Base-by-base conservation (phyloP, 2,113 vertebrate genomes). In the Ploceus nigricollis region DNA sequence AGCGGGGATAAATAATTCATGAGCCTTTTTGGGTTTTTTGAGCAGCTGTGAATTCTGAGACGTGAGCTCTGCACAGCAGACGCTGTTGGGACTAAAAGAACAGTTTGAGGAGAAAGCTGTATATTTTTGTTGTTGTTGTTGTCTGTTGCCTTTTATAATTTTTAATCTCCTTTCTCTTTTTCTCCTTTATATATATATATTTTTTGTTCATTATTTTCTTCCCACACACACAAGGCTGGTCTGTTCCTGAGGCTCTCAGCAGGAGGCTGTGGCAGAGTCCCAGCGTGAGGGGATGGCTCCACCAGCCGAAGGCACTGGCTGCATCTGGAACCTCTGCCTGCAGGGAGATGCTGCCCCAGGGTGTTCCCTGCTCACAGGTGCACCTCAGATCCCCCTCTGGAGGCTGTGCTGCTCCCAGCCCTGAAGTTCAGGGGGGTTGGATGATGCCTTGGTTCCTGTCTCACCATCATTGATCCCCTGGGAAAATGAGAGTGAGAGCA, bases 1-100 rank as follows among this genome's bases (percentile, higher is more conserved):
- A 80, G 81, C 1, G 0, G 28, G 57, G 11, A 78, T 97, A 53
- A 97, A 97, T 98, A 96, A 98, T 97, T 96, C 97, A 97, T 95
- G 95, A 96, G 92, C 58, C 53, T 82, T 82, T 75, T 22, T 33
- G 54, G 15, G 37, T 13, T 7, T 33, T 88, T 79, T 3, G 63
- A 95, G 96, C 96, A 89, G 96, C 97, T 65, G 92, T 37, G 90
- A 89, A 79, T 96, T 90, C 82, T 56, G 87, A 97, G 94, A 64
- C 7, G 39, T 5, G 20, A 80, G 87, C 72, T 90, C 86, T 58
- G 81, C 47, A 23, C 70, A 60, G 92, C 61, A 40, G n/a, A 79
- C 51, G 58, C 89, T 94, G 87, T 50, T 18, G 84, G 86, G 86
- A 82, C 68, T n/a, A 47, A 92, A 95, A 47, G 79, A 89, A 23